Conservation (phyloP, 2,797 vertebrate genomes). For the Acanthurus tractus region DNA sequence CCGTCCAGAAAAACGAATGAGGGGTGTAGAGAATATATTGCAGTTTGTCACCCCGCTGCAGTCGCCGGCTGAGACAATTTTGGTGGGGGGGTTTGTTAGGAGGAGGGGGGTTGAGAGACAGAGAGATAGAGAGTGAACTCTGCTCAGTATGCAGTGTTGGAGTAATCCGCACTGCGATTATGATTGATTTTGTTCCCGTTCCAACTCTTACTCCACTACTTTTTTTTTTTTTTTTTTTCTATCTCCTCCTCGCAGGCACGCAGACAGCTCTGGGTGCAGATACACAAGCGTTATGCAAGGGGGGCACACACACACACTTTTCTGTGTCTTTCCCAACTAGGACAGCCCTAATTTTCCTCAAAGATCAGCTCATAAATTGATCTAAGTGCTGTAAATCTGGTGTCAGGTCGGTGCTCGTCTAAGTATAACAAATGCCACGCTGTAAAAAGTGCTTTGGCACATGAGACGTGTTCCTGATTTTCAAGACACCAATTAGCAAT, state of each 20-base stretch:
- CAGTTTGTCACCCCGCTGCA: constrained; percentile 74
- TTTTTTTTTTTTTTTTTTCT: constrained; percentile 24
- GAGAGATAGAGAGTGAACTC: constrained; percentile 59
- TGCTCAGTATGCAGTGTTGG: constrained; percentile 74
- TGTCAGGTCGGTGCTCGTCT: constrained; percentile 26
- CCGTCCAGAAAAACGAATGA: constrained; percentile 76
- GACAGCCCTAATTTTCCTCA: constrained; percentile 43
- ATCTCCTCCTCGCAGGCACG: constrained; percentile 38
- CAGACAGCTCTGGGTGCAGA: constrained; percentile 24
- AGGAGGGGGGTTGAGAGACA: constrained; percentile 2
- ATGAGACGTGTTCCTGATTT: constrained; percentile 38
- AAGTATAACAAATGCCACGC: constrained; percentile 34
- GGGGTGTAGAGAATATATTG: constrained; percentile 66
- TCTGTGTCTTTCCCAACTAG: constrained; percentile 48
- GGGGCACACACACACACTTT: constrained; percentile 5
- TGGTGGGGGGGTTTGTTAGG: neutral
- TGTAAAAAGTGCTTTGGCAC: constrained; percentile 35
- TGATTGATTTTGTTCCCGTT: constrained; percentile 81
- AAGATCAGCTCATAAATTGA: constrained; percentile 52
- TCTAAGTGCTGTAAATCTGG: constrained; percentile 49
- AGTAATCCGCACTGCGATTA: constrained; percentile 74
- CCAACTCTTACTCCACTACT: constrained; percentile 59
- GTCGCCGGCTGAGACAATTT: constrained; percentile 60
- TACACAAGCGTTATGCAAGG: constrained; percentile 29
- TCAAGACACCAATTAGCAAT: constrained; percentile 39